Percentiles rank a stretch among this genome's conserved stretches.
Evolutionary conservation across 2,113 vertebrate species (phyloP).

Genomic region (Amia ocellicauda): DNA sequence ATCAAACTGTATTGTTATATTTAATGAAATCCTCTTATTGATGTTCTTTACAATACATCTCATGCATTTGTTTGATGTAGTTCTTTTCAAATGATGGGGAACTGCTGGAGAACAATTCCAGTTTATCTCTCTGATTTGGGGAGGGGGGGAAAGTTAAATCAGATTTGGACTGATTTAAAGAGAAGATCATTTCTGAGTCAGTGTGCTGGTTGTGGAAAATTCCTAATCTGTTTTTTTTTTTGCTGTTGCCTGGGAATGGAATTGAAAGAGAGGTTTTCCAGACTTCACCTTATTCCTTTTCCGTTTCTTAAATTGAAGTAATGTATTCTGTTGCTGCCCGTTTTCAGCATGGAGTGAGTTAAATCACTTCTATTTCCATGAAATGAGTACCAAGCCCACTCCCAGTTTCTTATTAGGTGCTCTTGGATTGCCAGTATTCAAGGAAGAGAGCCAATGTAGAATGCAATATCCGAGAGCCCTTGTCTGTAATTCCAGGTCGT

Average conservation of each 20-base stretch:
- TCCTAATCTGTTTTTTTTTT: slow-evolving; percentile 11
- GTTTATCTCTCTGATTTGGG: too few relatives aligned
- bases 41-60: too few relatives aligned
- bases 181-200: too few relatives aligned
- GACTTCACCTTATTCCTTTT: slow-evolving; percentile 20
- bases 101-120: too few relatives aligned
- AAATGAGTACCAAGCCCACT: slow-evolving; percentile 43
- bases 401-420: slow-evolving; percentile 41
- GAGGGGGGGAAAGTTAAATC: too few relatives aligned
- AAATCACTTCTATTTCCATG: slow-evolving; percentile 45
- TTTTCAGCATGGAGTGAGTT: slow-evolving; percentile 28
- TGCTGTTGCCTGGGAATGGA: slow-evolving; percentile 15
- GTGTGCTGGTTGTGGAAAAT: neutral
- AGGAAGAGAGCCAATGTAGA: slow-evolving; percentile 29
- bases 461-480: slow-evolving; percentile 49
- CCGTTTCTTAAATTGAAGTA: slow-evolving; percentile 41
- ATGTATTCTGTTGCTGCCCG: slow-evolving; percentile 31
- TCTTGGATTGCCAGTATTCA: slow-evolving; percentile 35
- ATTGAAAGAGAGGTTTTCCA: slow-evolving; percentile 31
- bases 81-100: too few relatives aligned
- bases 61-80: too few relatives aligned
- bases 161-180: too few relatives aligned
- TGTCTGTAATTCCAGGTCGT: slow-evolving; percentile 44
- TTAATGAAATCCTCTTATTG: too few relatives aligned
- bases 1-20: too few relatives aligned